Evolutionary conservation across 2,113 vertebrate genomes (phyloP), one percentile per base, ranked within the genome.

Genomic region (Colistium nudipinnis): DNA sequence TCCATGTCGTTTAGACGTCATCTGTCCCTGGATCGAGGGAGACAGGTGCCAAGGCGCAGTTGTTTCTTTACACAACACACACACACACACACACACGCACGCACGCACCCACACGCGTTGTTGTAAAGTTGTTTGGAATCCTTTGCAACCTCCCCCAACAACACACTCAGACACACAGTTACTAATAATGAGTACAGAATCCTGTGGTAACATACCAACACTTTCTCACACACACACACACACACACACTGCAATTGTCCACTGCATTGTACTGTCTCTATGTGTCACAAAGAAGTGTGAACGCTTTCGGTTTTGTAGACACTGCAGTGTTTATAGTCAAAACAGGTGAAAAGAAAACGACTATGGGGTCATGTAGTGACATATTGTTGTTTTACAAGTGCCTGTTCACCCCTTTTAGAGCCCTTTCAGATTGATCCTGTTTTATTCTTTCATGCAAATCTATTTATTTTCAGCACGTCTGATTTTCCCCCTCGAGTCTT

Each of bases 1-100:
- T 89, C 87, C 66, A 20, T 63, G 72, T 62, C 17, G 82, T 82
- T 87, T 67, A 82, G 59, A 82, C 65, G 55, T 79, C 67, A 66
- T 76, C 77, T 66, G 70, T 81, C 33, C 14, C 45, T 47, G 51
- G 86, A 91, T 77, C 77, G 82, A 89, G 44, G 75, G 78, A 77
- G 83, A 86, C 91, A 89, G 89, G 91, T 92, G 89, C 66, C 76
- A 76, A 79, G 68, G 61, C 81, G 47, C 84, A 78, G 86, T 86
- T 83, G 83, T 82, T 76, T 67, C 67, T 63, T 14, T 7, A 10
- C 1, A 22, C 45, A 11, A 16, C 36, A 12, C 27, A 39, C 47
- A 62, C n/a, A 51, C 44, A 38, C 36, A 53, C 16, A 43, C 49
- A 43, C 27, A 39, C 45, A 47, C 19, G 19, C 64, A 60, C 63